A percentile compares a stretch with the other conserved stretches of the same genome.
These are phyloP conservation scores for Zosterops borbonicus DNA, from an alignment of 2,113 vertebrate genomes.

Conservation along the genomic window DNA sequence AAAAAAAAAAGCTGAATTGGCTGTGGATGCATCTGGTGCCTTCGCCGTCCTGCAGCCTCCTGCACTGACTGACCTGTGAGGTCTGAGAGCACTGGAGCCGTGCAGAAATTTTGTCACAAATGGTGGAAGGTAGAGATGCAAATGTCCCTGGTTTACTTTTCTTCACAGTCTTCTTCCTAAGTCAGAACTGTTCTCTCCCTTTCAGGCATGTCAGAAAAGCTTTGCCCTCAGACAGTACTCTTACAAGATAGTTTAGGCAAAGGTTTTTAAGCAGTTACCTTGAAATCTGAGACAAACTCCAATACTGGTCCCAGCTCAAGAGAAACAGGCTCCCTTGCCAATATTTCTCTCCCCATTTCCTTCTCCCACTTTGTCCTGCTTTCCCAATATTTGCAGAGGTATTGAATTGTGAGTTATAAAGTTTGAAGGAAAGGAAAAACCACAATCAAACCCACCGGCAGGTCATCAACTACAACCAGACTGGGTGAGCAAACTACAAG, in stretches of 20 bases:
- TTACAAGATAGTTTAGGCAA: background rate
- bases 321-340: background rate
- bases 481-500: conserved; percentile 17
- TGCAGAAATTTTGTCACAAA: background rate
- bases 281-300: conserved; percentile 8
- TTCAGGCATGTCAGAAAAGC: background rate
- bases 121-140: background rate
- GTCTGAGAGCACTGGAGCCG: accelerated
- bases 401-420: conserved; percentile 38
- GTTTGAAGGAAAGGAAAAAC: conserved; percentile 52
- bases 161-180: background rate
- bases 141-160: background rate
- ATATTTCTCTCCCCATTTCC: conserved; percentile 8
- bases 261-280: background rate
- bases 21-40: background rate
- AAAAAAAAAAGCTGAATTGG: background rate
- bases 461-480: conserved; percentile 29
- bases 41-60: background rate
- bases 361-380: background rate
- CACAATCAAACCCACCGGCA: conserved; percentile 20
- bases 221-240: background rate
- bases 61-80: background rate
- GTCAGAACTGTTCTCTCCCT: background rate
- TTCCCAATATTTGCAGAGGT: conserved; percentile 10
- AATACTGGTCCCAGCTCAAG: background rate